Evolutionary conservation across 2,888 invertebrate species (phyloP), one percentile per base, ranked within the genome.

Genomic region (Eupithecia dodoneata): DNA sequence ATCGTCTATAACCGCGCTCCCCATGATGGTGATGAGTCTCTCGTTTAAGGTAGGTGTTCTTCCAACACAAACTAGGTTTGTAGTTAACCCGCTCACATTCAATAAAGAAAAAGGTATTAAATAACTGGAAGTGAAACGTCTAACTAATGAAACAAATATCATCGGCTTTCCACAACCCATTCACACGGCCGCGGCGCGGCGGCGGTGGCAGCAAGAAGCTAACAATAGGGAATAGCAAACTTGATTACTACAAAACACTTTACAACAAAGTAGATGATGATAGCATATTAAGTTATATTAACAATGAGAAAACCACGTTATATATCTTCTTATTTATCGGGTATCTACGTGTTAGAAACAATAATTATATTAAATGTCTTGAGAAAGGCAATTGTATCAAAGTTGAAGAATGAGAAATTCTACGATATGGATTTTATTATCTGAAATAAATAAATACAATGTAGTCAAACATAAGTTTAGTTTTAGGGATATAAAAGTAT

Each of bases 131-230:
- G 89, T 87, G 90, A 89, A 89, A 90, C 85, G 82, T 82, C 79
- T 75, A 76, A 76, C 81, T 83, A 81, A 83, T 84, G 85, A 85
- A 84, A 85, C 83, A 82, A 87, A 80, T 82, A 78, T 76, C 80
- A 80, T 80, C 80, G 80, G 85, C 89, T 90, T 90, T 89, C 87
- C 86, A 89, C 81, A 59, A 74, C 80, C 76, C 84, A 87, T 91
- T 91, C 89, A 88, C 90, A 90, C 88, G 87, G 81, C 79, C 75
- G 79, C 18, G 52, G 52, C 52, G n/a, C 79, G 75, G 79, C 79
- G 75, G 79, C 18, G 52, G 52, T 15, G n/a, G n/a, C 71, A 83
- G 59, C 63, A 83, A 83, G 80, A 81, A 78, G 80, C 81, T 71
- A 84, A 85, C 87, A 88, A 88, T 88, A 84, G 85, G 82, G 86